Percentiles rank a stretch among this genome's conserved stretches.
Evolutionary conservation across 2,113 vertebrate genomes (phyloP).

Genomic region (Eretmochelys imbricata): DNA sequence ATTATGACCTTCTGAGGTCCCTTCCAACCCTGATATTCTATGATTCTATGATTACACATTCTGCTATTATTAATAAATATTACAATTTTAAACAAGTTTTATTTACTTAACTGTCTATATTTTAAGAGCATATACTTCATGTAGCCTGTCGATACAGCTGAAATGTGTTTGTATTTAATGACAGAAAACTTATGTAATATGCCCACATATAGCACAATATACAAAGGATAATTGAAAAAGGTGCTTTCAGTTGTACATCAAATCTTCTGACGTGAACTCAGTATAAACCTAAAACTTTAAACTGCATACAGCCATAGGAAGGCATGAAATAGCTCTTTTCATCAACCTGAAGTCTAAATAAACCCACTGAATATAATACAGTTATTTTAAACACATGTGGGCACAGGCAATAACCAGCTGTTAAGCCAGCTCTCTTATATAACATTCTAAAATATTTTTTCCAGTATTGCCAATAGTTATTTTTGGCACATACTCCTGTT

Average conservation of each 20-base stretch:
- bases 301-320: not conserved
- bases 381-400: conserved; percentile 65
- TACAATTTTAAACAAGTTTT: not conserved
- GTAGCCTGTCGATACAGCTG: not conserved
- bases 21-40: too few species aligned
- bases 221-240: not conserved
- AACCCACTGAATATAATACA: conserved; percentile 34
- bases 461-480: conserved; percentile 48
- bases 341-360: conserved; percentile 39
- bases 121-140: not conserved
- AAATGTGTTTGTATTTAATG: not conserved
- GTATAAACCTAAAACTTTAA: conserved; percentile 18
- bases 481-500: conserved; percentile 33
- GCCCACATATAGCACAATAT: not conserved
- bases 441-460: conserved; percentile 67
- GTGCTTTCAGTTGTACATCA: not conserved
- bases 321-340: conserved; percentile 10
- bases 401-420: conserved; percentile 71
- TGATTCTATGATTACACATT: not conserved
- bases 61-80: not conserved
- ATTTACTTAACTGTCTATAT: not conserved
- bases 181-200: not conserved
- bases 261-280: not conserved
- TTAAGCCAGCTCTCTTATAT: conserved; percentile 64
- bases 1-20: not conserved